Evolutionary conservation across 2,888 invertebrate genomes (phyloP), one percentile per base, ranked within the genome.

Genomic region (Petrophora chlorosata): DNA sequence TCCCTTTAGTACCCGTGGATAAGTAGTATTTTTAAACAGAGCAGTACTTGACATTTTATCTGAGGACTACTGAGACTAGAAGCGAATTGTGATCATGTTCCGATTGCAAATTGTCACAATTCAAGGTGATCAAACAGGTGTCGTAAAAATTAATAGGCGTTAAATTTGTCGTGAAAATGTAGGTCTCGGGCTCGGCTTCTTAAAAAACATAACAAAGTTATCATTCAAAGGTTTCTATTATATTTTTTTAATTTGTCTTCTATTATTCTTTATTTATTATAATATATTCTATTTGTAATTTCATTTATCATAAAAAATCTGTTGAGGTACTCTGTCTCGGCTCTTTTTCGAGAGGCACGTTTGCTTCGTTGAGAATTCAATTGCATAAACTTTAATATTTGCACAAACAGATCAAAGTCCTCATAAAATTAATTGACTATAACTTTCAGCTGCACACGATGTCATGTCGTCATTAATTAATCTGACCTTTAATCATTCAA

Each of bases 381-480:
- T 25, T 26, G 14, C 0, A n/a, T n/a, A 29, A 3, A 10, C 1
- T 28, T 10, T 9, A 5, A 9, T 22, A 7, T 3, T 12, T n/a
- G 32, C 19, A 43, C 19, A 53, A 55, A 34, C 44, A 40, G 61
- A 60, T 56, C 63, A 61, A 58, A 56, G 57, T 50, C 50, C 53
- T 61, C 50, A 52, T 60, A 59, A 53, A 56, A 51, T 53, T 44
- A 58, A 60, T 53, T 52, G 45, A 50, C 49, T 34, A 45, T 59
- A 42, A 58, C 57, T 51, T 43, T 47, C 23, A 59, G 56, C 48
- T 59, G 56, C 44, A 59, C 49, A 53, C 53, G 23, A 28, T 38
- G 46, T 39, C 29, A 32, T 49, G 48, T 56, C 57, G 61, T 61
- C 59, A 46, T 57, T 55, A 60, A 72, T 67, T 51, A 58, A 60